These are phyloP conservation scores for Eretmocerus hayati DNA, from an alignment of 2,888 invertebrate species.

Conservation along the genomic window DNA sequence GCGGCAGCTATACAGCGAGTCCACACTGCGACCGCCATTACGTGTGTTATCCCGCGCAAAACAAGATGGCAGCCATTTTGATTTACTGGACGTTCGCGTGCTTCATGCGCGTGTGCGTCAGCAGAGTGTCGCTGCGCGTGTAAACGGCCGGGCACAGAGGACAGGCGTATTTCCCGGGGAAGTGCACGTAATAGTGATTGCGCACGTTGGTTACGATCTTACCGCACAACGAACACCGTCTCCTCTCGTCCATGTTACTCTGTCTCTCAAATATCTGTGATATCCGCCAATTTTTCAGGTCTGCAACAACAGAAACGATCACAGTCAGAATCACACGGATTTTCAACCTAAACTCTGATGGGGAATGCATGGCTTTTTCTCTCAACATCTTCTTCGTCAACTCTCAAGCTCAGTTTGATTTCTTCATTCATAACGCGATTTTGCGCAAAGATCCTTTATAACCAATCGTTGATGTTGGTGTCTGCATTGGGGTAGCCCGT, in stretches of 20 bases:
- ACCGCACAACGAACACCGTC: slow-evolving; percentile 55
- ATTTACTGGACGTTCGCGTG: slow-evolving; percentile 38
- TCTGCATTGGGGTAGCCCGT: no score
- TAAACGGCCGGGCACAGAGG: slow-evolving; percentile 55
- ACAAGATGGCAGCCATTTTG: slow-evolving; percentile 13
- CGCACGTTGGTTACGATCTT: slow-evolving; percentile 58
- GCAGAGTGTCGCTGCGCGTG: slow-evolving; percentile 54
- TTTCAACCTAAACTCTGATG: slow-evolving; percentile 7
- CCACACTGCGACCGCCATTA: slow-evolving; percentile 5
- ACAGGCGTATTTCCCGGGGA: slow-evolving; percentile 55
- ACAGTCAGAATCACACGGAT: slow-evolving; percentile 18
- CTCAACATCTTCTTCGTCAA: neutral
- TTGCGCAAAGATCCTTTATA: no score
- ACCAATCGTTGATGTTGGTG: no score
- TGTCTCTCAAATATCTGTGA: slow-evolving; percentile 56
- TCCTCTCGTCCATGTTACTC: slow-evolving; percentile 53
- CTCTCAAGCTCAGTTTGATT: neutral
- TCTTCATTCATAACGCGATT: no score
- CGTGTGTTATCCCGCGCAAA: neutral
- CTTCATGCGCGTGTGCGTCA: slow-evolving; percentile 55
- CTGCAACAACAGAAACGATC: slow-evolving; percentile 46
- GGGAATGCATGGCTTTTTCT: neutral
- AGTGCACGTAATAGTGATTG: slow-evolving; percentile 58
- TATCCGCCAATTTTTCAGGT: slow-evolving; percentile 53
- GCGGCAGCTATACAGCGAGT: no score